A percentile compares a stretch with the other conserved stretches of the same genome.
phyloP scores from a whole-genome alignment of 2,888 invertebrate species.

The Chelonus formosanus region DNA sequence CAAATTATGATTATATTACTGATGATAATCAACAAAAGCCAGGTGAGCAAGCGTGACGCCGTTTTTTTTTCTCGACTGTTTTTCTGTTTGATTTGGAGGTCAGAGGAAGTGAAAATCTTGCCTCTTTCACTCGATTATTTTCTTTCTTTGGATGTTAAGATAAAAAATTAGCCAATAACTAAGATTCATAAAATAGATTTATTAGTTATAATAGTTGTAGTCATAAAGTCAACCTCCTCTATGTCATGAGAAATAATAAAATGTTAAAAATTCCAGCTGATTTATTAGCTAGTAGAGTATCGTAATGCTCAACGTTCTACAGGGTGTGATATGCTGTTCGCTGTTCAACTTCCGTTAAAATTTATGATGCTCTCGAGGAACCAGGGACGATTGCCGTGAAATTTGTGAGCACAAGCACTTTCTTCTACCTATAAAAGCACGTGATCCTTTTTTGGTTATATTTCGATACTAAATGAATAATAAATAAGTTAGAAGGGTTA shows the following conservation, averaged over 20 bases:
- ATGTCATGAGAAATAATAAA: background rate
- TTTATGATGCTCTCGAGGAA: slow-evolving; percentile 51
- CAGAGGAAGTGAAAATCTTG: slow-evolving; percentile 36
- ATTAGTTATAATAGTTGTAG: too few species aligned
- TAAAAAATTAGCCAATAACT: background rate
- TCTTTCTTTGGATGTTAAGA: slow-evolving; percentile 14
- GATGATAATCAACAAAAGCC: slow-evolving; percentile 24
- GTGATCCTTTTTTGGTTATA: slow-evolving; percentile 10
- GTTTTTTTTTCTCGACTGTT: slow-evolving; percentile 35
- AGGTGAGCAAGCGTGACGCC: slow-evolving; percentile 33
- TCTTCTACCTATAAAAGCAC: slow-evolving; percentile 15
- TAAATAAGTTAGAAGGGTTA: background rate
- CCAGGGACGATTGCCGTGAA: slow-evolving; percentile 43
- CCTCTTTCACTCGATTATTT: background rate
- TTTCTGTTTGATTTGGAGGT: slow-evolving; percentile 30
- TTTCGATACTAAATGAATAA: slow-evolving; percentile 10
- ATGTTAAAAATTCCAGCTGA: background rate
- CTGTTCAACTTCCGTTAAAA: slow-evolving; percentile 44
- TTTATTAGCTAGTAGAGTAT: slow-evolving; percentile 1
- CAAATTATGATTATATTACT: background rate
- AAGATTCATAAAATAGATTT: background rate
- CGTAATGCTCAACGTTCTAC: slow-evolving; percentile 3
- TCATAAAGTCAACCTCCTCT: background rate
- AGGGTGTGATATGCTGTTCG: slow-evolving; percentile 28
- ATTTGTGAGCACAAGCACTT: slow-evolving; percentile 38